Conservation (phyloP, 2,888 invertebrate genomes). For the Tetanocera ferruginea region DNA sequence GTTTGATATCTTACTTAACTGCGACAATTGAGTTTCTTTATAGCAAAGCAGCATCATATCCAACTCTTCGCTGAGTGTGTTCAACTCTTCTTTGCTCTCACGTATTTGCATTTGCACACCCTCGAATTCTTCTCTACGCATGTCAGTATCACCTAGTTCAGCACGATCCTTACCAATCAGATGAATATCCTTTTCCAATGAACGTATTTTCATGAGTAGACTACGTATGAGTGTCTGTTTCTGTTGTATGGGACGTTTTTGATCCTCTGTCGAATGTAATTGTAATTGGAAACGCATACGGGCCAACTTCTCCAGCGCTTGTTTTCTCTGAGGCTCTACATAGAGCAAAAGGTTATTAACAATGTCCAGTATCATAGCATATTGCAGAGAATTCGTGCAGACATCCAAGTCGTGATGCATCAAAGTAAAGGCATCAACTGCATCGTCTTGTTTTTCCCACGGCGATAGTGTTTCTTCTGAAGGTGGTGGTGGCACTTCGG, state of each 20-base stretch:
- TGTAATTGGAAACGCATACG: constrained; percentile 96
- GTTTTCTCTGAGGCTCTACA: constrained; percentile 95
- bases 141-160: constrained; percentile 76
- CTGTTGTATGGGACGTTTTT: constrained; percentile 90
- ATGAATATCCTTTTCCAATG: constrained; percentile 91
- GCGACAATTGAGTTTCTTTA: constrained; percentile 81
- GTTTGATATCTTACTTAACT: constrained; percentile 74
- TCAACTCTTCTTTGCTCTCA: constrained; percentile 90
- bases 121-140: constrained; percentile 78
- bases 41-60: constrained; percentile 96
- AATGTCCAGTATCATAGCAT: constrained; percentile 96
- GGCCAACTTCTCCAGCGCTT: constrained; percentile 86
- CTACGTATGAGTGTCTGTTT: constrained; percentile 85
- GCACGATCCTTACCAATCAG: constrained; percentile 84
- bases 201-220: constrained; percentile 84
- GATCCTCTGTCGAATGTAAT: constrained; percentile 91
- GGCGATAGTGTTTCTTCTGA: constrained; percentile 78
- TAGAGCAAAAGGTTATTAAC: constrained; percentile 97
- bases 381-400: constrained; percentile 95
- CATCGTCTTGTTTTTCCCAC: constrained; percentile 87
- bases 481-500: constrained; percentile 80
- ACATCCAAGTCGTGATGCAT: constrained; percentile 99
- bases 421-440: constrained; percentile 96
- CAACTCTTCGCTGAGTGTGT: constrained; percentile 90
- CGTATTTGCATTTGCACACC: constrained; percentile 79